phyloP scores from a whole-genome alignment of 1,140 invertebrate species.

The Bombus ignitus region DNA sequence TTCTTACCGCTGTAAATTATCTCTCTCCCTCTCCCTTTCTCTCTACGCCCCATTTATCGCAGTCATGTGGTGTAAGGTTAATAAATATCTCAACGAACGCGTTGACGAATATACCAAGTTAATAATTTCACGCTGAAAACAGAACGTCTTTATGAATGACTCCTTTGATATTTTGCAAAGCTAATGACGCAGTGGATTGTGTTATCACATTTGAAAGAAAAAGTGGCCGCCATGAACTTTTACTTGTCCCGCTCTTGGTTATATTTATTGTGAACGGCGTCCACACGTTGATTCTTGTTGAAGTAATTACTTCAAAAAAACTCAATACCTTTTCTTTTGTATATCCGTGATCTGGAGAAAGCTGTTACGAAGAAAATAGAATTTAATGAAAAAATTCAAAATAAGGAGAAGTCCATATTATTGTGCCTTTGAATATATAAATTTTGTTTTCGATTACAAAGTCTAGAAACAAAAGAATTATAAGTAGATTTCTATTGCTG shows the following conservation, averaged over 20 bases:
- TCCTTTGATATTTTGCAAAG: slow-evolving; percentile 51
- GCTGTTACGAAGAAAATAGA: too few species aligned
- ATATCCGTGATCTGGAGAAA: too few species aligned
- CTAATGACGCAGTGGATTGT: slow-evolving; percentile 32
- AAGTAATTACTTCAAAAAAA: too few species aligned
- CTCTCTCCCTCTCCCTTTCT: background rate
- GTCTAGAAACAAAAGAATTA: too few species aligned
- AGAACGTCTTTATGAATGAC: background rate
- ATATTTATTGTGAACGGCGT: slow-evolving; percentile 51
- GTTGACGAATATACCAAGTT: background rate
- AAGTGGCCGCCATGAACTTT: slow-evolving; percentile 64
- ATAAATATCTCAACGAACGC: slow-evolving; percentile 13
- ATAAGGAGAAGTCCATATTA: too few species aligned
- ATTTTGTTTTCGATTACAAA: too few species aligned
- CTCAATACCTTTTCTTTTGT: too few species aligned
- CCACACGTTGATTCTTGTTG: slow-evolving; percentile 19
- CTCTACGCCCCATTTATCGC: too few species aligned
- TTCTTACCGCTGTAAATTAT: background rate
- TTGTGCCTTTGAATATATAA: too few species aligned
- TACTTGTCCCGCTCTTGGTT: slow-evolving; percentile 38
- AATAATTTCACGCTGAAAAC: slow-evolving; percentile 24
- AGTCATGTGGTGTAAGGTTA: background rate
- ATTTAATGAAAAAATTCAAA: too few species aligned
- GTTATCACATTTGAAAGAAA: slow-evolving; percentile 65
- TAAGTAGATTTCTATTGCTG: too few species aligned